These are phyloP conservation scores for Drosophila subquinaria DNA, from an alignment of 2,888 invertebrate genomes.

Conservation along the genomic window DNA sequence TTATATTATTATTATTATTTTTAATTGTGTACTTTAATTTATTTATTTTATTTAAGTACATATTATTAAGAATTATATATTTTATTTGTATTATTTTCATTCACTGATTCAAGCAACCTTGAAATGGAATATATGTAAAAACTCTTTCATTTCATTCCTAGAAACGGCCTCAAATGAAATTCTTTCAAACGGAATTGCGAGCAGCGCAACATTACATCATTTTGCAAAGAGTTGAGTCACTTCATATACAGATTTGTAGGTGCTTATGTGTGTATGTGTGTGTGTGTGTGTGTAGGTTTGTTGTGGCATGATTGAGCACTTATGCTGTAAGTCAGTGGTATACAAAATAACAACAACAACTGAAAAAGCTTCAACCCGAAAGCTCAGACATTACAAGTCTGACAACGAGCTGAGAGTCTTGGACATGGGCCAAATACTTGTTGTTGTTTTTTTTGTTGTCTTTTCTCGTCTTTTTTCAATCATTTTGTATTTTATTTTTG, in stretches of 20 bases:
- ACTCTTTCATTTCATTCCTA: not conserved
- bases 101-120: not conserved
- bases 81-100: not conserved
- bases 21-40: too few species aligned
- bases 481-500: constrained; percentile 42
- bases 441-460: not conserved
- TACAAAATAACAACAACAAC: constrained; percentile 32
- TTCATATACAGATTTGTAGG: constrained; percentile 7
- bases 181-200: constrained; percentile 49
- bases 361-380: constrained; percentile 67
- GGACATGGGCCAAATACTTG: constrained; percentile 40
- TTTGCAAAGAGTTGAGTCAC: constrained; percentile 66
- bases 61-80: too few species aligned
- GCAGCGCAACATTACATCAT: constrained; percentile 62
- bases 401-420: constrained; percentile 34
- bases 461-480: constrained; percentile 15
- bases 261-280: constrained; percentile 1
- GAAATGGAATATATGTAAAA: not conserved
- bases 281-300: constrained; percentile 16
- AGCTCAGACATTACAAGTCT: constrained; percentile 60
- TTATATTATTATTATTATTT: too few species aligned
- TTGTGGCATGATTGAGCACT: constrained; percentile 72
- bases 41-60: too few species aligned
- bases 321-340: constrained; percentile 55
- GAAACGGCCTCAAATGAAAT: constrained; percentile 57